Evolutionary conservation across 1,140 invertebrate genomes (phyloP).

Genomic region (Coenobita brevimanus): DNA sequence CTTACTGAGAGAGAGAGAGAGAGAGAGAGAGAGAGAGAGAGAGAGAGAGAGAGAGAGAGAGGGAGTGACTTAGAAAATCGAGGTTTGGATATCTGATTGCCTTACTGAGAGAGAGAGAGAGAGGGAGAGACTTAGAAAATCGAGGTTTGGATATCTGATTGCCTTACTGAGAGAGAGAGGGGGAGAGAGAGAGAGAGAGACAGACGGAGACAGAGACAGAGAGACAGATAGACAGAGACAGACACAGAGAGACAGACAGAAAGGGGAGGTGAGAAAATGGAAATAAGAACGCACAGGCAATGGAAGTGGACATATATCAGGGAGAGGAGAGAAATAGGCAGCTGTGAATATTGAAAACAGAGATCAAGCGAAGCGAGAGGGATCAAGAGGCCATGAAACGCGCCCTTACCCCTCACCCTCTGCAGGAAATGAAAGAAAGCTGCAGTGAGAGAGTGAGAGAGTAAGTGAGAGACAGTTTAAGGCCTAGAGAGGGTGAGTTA

Average conservation of each 20-base stretch:
- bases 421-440: no score
- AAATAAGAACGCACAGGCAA: neutral
- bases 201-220: neutral
- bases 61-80: neutral
- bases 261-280: neutral
- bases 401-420: no score
- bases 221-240: neutral
- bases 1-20: no score
- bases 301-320: neutral
- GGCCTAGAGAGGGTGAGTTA: no score
- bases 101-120: neutral
- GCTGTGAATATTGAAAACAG: neutral
- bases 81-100: neutral
- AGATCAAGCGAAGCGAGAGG: neutral
- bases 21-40: no score
- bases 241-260: neutral
- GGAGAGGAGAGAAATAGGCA: neutral
- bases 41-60: no score
- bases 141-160: neutral
- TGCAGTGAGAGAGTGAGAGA: no score
- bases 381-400: no score
- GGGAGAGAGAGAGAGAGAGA: constrained; percentile 1
- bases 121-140: neutral
- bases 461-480: no score
- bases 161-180: neutral